Percentiles rank a stretch among this genome's conserved stretches.
Evolutionary conservation across 2,888 invertebrate species (phyloP).

Genomic region (Noctua fimbriata): DNA sequence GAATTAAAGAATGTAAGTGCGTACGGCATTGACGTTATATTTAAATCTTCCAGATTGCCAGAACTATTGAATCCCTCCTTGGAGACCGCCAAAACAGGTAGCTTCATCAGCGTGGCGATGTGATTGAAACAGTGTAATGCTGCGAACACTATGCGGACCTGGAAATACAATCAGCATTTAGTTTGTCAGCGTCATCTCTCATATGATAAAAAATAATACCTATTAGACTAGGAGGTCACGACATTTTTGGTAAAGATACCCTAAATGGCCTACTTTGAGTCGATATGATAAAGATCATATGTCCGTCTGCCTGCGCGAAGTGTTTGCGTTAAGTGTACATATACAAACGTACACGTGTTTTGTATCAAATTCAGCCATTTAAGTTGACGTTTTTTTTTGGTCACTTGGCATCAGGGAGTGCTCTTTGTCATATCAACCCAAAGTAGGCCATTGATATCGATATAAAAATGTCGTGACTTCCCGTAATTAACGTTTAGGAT

Average conservation of each 20-base stretch:
- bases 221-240: no score
- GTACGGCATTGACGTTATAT: slow-evolving; percentile 71
- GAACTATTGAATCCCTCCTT: slow-evolving; percentile 9
- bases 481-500: not conserved
- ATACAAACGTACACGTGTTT: no score
- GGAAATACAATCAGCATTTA: slow-evolving; percentile 13
- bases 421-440: no score
- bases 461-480: no score
- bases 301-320: no score
- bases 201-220: not conserved
- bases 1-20: not conserved
- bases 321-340: not conserved
- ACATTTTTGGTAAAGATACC: no score
- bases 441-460: no score
- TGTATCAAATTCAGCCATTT: no score
- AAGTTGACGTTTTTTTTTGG: no score
- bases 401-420: no score
- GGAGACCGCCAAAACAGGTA: slow-evolving; percentile 43
- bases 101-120: slow-evolving; percentile 71
- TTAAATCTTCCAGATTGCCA: slow-evolving; percentile 50
- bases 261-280: no score
- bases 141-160: slow-evolving; percentile 78
- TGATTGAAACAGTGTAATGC: slow-evolving; percentile 81
- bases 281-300: no score
- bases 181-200: not conserved